Base-by-base conservation (phyloP, 2,113 vertebrate species). In the Tringa solitaria region DNA sequence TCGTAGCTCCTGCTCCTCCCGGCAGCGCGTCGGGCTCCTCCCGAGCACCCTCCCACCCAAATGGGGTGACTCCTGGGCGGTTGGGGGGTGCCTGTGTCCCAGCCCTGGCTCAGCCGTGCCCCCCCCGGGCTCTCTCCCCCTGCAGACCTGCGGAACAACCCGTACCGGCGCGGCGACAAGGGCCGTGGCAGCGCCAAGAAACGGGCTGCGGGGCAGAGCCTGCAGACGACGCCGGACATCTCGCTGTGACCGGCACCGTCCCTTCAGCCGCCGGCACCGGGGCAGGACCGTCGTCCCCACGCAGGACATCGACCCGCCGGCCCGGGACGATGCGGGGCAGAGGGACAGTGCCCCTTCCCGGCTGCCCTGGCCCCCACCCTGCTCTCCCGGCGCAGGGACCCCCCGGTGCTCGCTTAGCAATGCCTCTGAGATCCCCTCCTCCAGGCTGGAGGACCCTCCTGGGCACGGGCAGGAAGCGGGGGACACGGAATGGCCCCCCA, bases 61-160 rank as follows among this genome's bases (percentile, higher is more conserved):
- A 8, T 0, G 22, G 70, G 63, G 57, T 0, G 70, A 26, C 64
- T 12, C 12, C n/a, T 10, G 48, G 76, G 32, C 0, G 6, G 27
- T 12, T 0, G 48, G 8, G 2, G 65, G 53, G 53, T 17, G 53
- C 9, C 9, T 8, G 37, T 50, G 8, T 13, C 28, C 4, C 54
- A 12, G 59, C 32, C 26, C 0, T 14, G 0, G 3, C 87, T 91
- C 45, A 88, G 1, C 3, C 22, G 1, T 2, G 7, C 45, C 6
- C 20, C 39, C 0, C 19, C 0, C 18, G 53, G 27, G 1, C 22
- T 87, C 50, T 15, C 26, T 90, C 70, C 87, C 33, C 21, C 37
- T 24, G 64, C 95, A 99, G 99, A 98, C 94, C 96, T 99, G 54
- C 98, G 99, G 94, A 99, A 98, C 93, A 99, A 99, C 96, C 99